Percentiles rank a stretch among this genome's conserved stretches.
These are phyloP conservation scores for Mus caroli DNA, from an alignment of 2,797 vertebrate species.

Conservation along the genomic window DNA sequence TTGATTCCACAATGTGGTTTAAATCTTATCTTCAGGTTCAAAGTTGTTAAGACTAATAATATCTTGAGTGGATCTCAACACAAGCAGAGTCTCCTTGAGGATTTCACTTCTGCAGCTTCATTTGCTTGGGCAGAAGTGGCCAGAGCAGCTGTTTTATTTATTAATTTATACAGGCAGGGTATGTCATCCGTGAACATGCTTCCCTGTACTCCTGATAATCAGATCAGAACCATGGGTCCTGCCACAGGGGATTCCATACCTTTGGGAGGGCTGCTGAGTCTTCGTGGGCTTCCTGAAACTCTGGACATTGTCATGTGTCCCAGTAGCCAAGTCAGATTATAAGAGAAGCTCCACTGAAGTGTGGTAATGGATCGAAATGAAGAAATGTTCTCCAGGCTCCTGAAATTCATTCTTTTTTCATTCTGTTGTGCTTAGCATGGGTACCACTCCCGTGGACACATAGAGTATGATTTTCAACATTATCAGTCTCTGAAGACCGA, in stretches of 20 bases:
- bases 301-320: neutral
- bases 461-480: neutral
- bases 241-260: neutral
- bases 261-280: neutral
- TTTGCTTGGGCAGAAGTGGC: constrained; percentile 3
- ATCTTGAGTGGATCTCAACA: constrained; percentile 16
- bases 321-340: neutral
- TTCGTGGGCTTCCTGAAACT: neutral
- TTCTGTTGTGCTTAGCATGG: neutral
- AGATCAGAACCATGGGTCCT: neutral
- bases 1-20: neutral
- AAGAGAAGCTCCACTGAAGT: neutral
- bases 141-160: neutral
- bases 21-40: neutral
- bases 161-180: neutral
- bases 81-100: constrained; percentile 7
- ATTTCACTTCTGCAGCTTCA: neutral
- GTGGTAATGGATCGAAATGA: neutral
- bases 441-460: neutral
- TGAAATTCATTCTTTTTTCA: neutral
- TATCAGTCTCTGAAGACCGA: neutral
- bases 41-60: constrained; percentile 17
- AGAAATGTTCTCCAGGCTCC: neutral
- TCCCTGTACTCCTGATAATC: neutral
- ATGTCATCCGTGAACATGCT: neutral